phyloP scores from a whole-genome alignment of 1,140 invertebrate genomes.

The Drosophila persimilis region DNA sequence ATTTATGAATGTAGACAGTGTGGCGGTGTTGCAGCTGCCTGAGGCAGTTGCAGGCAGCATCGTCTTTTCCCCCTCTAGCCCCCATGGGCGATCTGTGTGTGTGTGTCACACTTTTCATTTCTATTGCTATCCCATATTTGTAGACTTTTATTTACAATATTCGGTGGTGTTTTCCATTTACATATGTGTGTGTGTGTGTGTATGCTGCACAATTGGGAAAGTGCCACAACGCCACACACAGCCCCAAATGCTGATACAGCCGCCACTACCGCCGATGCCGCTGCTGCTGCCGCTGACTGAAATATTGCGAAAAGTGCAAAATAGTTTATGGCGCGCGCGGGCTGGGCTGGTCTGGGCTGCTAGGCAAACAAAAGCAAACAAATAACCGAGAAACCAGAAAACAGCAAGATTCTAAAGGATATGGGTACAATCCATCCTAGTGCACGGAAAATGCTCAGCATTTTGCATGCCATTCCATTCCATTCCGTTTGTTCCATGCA shows the following conservation, averaged over 20 bases:
- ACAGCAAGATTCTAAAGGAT: slow-evolving; percentile 1
- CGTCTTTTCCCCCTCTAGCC: not conserved
- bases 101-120: slow-evolving; percentile 32
- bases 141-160: slow-evolving; percentile 74
- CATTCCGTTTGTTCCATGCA: slow-evolving; percentile 28
- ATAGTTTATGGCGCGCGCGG: slow-evolving; percentile 65
- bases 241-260: slow-evolving; percentile 7
- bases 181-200: slow-evolving; percentile 28
- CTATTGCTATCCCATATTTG: slow-evolving; percentile 60
- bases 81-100: not conserved
- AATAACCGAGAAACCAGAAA: slow-evolving; percentile 23
- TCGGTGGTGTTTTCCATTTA: slow-evolving; percentile 50
- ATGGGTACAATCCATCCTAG: slow-evolving; percentile 34
- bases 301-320: slow-evolving; percentile 79
- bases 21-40: slow-evolving; percentile 26
- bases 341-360: slow-evolving; percentile 9
- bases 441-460: slow-evolving; percentile 45
- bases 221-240: slow-evolving; percentile 48
- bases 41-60: slow-evolving; percentile 11
- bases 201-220: slow-evolving; percentile 68
- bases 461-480: slow-evolving; percentile 29
- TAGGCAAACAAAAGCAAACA: slow-evolving; percentile 43
- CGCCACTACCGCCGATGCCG: too few species aligned
- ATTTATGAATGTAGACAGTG: slow-evolving; percentile 72
- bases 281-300: slow-evolving; percentile 41